Conservation (phyloP, 2,113 vertebrate species). For the Marmota monax region DNA sequence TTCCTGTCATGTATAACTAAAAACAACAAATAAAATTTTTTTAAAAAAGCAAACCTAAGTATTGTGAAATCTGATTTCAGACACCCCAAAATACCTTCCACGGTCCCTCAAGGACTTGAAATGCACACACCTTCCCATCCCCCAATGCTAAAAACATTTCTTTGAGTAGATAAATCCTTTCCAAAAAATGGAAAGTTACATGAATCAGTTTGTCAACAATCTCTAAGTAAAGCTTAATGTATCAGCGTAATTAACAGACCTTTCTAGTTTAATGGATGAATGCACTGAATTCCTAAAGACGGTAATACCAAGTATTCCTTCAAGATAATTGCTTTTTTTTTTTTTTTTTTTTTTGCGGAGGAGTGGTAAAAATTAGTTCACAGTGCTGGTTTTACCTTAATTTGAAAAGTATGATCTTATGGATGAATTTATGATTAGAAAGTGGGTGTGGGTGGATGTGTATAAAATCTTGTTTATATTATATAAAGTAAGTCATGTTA, state of each 20-base stretch:
- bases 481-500: not conserved
- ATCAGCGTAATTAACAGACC: not conserved
- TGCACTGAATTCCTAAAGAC: not conserved
- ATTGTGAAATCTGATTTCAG: not conserved
- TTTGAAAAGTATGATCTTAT: constrained; percentile 24
- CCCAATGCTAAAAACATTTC: not conserved
- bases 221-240: not conserved
- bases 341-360: not conserved
- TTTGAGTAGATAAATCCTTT: not conserved
- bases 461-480: not conserved
- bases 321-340: not conserved
- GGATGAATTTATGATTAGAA: not conserved
- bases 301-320: not conserved
- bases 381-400: not conserved
- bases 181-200: not conserved
- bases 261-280: not conserved
- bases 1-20: not conserved
- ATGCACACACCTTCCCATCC: not conserved
- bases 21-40: too few species aligned
- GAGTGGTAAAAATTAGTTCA: not conserved
- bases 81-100: not conserved
- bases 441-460: not conserved
- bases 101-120: not conserved
- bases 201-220: not conserved
- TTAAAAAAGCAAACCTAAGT: not conserved